Evolutionary conservation across 1,140 invertebrate genomes (phyloP).

Genomic region (Heliconius melpomene): DNA sequence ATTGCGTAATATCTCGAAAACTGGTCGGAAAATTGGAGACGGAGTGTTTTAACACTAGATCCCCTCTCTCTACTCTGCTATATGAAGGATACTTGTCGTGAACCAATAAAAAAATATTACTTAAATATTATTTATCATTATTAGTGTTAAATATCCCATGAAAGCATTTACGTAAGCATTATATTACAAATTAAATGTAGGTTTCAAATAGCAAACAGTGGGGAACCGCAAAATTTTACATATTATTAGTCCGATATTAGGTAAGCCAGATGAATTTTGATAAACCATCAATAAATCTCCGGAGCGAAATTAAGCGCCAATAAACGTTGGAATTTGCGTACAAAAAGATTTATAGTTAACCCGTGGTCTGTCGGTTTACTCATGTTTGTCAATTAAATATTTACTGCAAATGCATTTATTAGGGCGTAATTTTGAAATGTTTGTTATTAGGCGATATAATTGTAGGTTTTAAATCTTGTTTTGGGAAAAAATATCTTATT

Average conservation of each 20-base stretch:
- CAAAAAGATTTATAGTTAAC: conserved; percentile 29
- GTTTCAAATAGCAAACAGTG: not conserved
- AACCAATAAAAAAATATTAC: too few relatives aligned
- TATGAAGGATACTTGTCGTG: too few relatives aligned
- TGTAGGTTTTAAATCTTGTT: not conserved
- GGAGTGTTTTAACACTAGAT: too few relatives aligned
- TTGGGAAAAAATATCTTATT: not conserved
- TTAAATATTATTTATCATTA: too few relatives aligned
- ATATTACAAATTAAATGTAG: not conserved
- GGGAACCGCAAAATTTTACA: not conserved
- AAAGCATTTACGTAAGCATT: not conserved
- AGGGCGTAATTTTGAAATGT: too few relatives aligned
- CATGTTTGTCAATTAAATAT: not conserved
- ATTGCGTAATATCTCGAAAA: too few relatives aligned
- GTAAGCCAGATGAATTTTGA: conserved; percentile 25
- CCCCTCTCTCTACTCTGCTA: too few relatives aligned
- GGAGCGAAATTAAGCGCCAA: conserved; percentile 24
- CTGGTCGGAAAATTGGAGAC: too few relatives aligned
- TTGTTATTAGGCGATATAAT: not conserved
- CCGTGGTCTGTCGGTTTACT: conserved; percentile 17
- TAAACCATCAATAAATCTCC: conserved; percentile 21
- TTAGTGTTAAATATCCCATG: too few relatives aligned
- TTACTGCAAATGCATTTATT: not conserved
- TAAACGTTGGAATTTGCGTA: conserved; percentile 26
- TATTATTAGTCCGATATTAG: not conserved